Conservation (phyloP, 1,140 invertebrate species). For the Pseudoatta argentina region DNA sequence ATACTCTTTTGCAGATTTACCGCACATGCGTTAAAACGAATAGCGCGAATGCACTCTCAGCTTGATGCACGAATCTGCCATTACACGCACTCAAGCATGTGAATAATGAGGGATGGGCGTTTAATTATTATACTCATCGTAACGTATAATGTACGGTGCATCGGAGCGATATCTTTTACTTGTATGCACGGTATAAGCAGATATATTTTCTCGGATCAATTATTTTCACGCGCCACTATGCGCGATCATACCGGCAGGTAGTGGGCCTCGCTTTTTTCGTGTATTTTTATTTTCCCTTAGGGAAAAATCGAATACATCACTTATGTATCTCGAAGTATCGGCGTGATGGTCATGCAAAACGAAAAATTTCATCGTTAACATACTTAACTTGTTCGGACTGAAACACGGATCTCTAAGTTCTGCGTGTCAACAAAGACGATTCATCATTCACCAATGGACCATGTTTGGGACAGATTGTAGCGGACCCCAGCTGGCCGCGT, state of each 20-base stretch:
- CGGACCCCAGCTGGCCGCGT: constrained; percentile 78
- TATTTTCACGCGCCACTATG: constrained; percentile 41
- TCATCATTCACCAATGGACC: constrained; percentile 53
- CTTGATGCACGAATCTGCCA: constrained; percentile 60
- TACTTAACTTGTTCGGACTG: neutral
- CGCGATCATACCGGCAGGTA: constrained; percentile 29
- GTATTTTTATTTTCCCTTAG: neutral
- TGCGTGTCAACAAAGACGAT: constrained; percentile 47
- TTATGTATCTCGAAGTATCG: neutral
- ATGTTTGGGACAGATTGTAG: constrained; percentile 76
- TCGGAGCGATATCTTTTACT: constrained; percentile 58
- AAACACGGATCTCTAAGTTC: constrained; percentile 19
- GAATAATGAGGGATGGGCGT: constrained; percentile 63
- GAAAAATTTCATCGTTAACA: constrained; percentile 21
- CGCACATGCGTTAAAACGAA: constrained; percentile 61
- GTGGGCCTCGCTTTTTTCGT: neutral
- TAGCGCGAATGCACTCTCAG: constrained; percentile 43
- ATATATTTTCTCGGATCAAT: constrained; percentile 59
- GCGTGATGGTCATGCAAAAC: neutral
- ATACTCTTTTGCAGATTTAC: constrained; percentile 59
- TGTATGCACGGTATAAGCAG: constrained; percentile 36
- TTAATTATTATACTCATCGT: constrained; percentile 65
- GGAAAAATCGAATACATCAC: neutral
- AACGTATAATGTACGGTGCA: constrained; percentile 58
- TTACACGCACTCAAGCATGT: constrained; percentile 58